Percentiles rank a stretch among this genome's conserved stretches.
Conservation (phyloP, 1,140 invertebrate genomes). For the Calephelis nemesis region DNA sequence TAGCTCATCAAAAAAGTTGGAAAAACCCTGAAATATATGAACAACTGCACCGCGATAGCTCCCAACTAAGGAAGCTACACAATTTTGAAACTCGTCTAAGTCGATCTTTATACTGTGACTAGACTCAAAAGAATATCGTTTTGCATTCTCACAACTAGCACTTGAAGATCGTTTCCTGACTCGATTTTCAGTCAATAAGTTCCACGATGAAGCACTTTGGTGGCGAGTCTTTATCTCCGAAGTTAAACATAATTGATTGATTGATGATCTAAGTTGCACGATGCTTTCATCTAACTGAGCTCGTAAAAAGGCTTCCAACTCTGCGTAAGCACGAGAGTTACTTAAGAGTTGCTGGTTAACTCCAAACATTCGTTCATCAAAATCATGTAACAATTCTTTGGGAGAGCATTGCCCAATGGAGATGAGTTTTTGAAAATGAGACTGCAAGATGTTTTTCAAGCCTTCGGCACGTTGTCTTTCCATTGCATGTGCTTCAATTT, state of each 20-base stretch:
- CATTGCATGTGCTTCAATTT: constrained; percentile 44
- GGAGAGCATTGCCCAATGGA: constrained; percentile 46
- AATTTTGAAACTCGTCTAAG: constrained; percentile 40
- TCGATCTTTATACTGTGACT: constrained; percentile 25
- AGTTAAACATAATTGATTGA: constrained; percentile 52
- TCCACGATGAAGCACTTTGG: constrained; percentile 35
- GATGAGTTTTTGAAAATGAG: constrained; percentile 49
- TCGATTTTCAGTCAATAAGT: background rate
- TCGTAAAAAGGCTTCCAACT: constrained; percentile 49
- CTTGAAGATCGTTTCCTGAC: constrained; percentile 29
- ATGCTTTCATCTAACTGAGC: constrained; percentile 47
- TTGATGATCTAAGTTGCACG: constrained; percentile 36
- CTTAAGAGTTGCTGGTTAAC: constrained; percentile 64
- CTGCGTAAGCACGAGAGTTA: constrained; percentile 51
- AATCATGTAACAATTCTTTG: constrained; percentile 53
- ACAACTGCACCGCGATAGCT: constrained; percentile 43
- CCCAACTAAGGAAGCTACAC: constrained; percentile 40
- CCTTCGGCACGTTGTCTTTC: constrained; percentile 52
- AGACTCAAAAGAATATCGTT: constrained; percentile 14
- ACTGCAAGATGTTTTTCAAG: constrained; percentile 45
- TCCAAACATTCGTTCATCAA: constrained; percentile 58
- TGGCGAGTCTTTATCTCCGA: constrained; percentile 23
- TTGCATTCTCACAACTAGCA: constrained; percentile 19
- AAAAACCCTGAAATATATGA: constrained; percentile 39
- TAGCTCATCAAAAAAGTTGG: constrained; percentile 42